Evolutionary conservation across 2,797 vertebrate genomes (phyloP).

Genomic region (Myotis myotis): DNA sequence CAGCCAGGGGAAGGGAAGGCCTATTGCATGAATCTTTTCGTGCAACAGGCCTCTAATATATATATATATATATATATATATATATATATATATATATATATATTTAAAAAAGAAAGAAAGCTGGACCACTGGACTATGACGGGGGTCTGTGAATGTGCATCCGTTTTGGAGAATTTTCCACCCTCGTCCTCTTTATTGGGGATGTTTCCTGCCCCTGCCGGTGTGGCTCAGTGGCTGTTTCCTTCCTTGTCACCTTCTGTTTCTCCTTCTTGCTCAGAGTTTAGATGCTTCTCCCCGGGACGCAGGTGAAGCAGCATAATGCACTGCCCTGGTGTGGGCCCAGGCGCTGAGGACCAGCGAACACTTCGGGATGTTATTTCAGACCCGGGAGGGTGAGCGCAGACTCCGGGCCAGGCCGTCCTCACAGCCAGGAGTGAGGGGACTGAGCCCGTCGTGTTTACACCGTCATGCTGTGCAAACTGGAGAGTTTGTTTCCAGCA

Average conservation of each 20-base stretch:
- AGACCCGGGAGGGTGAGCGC: neutral
- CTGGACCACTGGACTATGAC: accelerated
- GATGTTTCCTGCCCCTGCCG: too few relatives aligned
- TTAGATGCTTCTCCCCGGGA: neutral
- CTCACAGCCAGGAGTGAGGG: neutral
- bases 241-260: neutral
- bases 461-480: slow-evolving; percentile 75
- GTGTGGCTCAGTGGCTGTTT: too few relatives aligned
- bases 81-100: too few relatives aligned
- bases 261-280: neutral
- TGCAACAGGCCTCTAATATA: too few relatives aligned
- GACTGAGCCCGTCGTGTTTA: slow-evolving; percentile 25
- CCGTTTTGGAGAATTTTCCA: neutral
- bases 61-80: too few relatives aligned
- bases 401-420: neutral
- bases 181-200: neutral
- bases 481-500: slow-evolving; percentile 81
- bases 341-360: neutral
- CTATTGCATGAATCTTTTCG: too few relatives aligned
- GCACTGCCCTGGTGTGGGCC: accelerated
- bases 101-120: neutral
- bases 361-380: accelerated
- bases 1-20: too few relatives aligned
- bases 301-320: neutral
- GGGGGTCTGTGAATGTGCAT: accelerated